Base-by-base conservation (phyloP, 2,888 invertebrate species). In the Neoaliturus tenellus region DNA sequence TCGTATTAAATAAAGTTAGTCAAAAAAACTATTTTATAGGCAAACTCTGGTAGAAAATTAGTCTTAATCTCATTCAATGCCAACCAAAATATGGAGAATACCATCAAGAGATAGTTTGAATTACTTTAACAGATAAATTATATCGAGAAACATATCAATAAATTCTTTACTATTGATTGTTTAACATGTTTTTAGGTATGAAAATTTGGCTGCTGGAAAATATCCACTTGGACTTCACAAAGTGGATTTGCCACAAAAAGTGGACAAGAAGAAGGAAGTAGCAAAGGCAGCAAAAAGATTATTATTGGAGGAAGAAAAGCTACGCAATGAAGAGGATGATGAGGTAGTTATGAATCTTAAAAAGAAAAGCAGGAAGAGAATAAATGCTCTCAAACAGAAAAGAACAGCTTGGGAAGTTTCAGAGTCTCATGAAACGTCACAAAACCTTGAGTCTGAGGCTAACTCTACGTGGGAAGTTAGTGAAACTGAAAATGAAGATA, bases 141-240 rank as follows among this genome's bases (percentile, higher is more conserved):
- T n/a, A n/a, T n/a, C n/a, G n/a, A n/a, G n/a, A n/a, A n/a, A n/a
- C n/a, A n/a, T n/a, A n/a, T n/a, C n/a, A n/a, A n/a, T n/a, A n/a
- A n/a, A n/a, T n/a, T n/a, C n/a, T n/a, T n/a, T n/a, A n/a, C 39
- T 39, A 8, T 39, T 39, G 23, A 8, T 51, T 51, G 51, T 51
- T 51, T 2, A 48, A 14, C 8, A 31, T 35, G 5, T 73, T 73
- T 82, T 23, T 58, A 84, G 84, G 69, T 95, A 94, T 89, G 92
- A 92, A 85, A 91, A 92, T 87, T 89, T 95, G 17, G 90, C 93
- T 0, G 89, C 91, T 8, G 94, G 95, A 8, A 90, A 91, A 82
- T 96, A 95, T 90, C 96, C 96, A 0, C 90, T 96, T 14, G 94
- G 93, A 0, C 91, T 94, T 0, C 92, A 93, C 86, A 90, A 91